A percentile compares a stretch with the other conserved stretches of the same genome.
phyloP scores from a whole-genome alignment of 2,797 vertebrate genomes.

The Anabas testudineus region DNA sequence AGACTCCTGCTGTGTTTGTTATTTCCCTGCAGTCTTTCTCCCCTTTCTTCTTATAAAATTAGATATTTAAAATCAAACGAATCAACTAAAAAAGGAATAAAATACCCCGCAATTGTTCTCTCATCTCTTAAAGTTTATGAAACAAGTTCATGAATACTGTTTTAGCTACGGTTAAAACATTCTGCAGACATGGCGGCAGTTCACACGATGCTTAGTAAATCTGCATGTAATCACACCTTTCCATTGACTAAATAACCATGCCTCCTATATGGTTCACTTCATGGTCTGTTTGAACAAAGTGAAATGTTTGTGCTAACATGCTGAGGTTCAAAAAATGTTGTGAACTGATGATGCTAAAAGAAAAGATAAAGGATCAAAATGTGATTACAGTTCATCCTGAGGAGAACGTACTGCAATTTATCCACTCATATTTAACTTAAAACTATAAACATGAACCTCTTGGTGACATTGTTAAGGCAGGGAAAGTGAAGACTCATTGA shows the following conservation, averaged over 20 bases:
- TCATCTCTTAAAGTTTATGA: not conserved
- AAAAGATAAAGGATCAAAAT: no score
- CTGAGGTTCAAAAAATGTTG: no score
- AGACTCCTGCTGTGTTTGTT: not conserved
- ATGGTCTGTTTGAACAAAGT: not conserved
- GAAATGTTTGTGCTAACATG: no score
- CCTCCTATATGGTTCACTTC: conserved; percentile 5
- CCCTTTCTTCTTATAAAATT: not conserved
- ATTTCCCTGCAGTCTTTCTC: not conserved
- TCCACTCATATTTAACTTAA: not conserved
- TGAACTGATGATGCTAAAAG: no score
- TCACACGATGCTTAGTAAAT: conserved; percentile 3
- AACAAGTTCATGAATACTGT: not conserved
- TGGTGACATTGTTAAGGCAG: not conserved
- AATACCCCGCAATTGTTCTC: not conserved
- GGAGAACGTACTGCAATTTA: not conserved
- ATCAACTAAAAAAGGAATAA: not conserved
- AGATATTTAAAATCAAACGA: not conserved
- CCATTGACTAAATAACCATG: not conserved
- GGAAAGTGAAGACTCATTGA: no score
- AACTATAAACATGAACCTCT: not conserved
- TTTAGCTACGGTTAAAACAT: not conserved
- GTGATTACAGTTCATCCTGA: no score
- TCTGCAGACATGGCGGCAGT: not conserved
- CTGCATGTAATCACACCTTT: conserved; percentile 3